phyloP scores from a whole-genome alignment of 2,113 vertebrate species.

The Desmodus rotundus region DNA sequence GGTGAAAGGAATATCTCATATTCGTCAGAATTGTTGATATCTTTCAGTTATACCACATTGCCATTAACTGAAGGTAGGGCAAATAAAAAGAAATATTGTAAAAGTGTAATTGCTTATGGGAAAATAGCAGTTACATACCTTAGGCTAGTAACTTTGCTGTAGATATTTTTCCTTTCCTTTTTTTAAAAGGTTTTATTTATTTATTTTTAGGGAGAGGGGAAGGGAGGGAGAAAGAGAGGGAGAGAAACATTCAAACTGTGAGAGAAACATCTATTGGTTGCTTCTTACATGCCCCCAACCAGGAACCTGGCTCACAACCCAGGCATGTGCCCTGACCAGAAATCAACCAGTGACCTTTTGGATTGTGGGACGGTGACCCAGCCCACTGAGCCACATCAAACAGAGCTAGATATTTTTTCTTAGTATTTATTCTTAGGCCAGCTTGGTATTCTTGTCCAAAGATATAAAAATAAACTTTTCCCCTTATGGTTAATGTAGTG shows the following conservation, averaged over 20 bases:
- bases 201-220: too few species aligned
- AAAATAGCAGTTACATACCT: not conserved
- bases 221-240: too few species aligned
- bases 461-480: not conserved
- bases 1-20: not conserved
- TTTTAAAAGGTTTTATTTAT: too few species aligned
- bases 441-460: not conserved
- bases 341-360: too few species aligned
- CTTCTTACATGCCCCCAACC: too few species aligned
- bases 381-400: too few species aligned
- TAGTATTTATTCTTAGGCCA: not conserved
- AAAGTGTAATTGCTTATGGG: not conserved
- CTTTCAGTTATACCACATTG: not conserved
- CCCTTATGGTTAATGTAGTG: not conserved
- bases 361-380: too few species aligned
- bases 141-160: not conserved
- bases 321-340: too few species aligned
- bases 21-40: not conserved
- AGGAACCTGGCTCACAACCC: too few species aligned
- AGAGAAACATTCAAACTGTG: too few species aligned
- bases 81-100: not conserved
- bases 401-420: not conserved
- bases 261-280: too few species aligned
- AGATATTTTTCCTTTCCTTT: not conserved
- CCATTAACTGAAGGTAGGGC: not conserved